A percentile compares a stretch with the other conserved stretches of the same genome.
phyloP scores from a whole-genome alignment of 2,888 invertebrate genomes.

The Phengaris arion region DNA sequence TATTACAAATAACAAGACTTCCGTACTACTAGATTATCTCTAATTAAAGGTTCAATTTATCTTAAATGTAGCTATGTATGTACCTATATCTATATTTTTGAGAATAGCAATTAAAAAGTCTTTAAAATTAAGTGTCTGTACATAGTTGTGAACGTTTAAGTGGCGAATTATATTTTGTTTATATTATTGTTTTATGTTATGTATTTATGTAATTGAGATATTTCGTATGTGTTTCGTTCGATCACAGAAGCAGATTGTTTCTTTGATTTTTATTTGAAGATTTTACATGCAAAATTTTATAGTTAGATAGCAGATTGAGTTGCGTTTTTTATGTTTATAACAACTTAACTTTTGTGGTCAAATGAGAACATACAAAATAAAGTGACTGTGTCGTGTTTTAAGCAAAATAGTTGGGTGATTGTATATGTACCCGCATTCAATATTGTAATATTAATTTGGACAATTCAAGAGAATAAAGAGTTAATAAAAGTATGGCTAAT shows the following conservation, averaged over 20 bases:
- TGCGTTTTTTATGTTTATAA: slow-evolving; percentile 24
- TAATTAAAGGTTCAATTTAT: slow-evolving; percentile 64
- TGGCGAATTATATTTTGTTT: slow-evolving; percentile 73
- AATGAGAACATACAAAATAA: slow-evolving; percentile 55
- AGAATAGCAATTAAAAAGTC: slow-evolving; percentile 71
- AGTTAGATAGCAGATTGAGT: background rate
- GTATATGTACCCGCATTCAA: slow-evolving; percentile 78
- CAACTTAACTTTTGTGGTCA: slow-evolving; percentile 50
- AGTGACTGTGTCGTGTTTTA: slow-evolving; percentile 78
- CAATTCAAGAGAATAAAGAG: slow-evolving; percentile 80
- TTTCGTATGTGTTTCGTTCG: slow-evolving; percentile 54
- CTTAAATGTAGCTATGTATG: slow-evolving; percentile 73
- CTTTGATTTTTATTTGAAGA: slow-evolving; percentile 28
- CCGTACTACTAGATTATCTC: slow-evolving; percentile 60
- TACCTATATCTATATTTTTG: slow-evolving; percentile 76
- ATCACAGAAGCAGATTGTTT: slow-evolving; percentile 48
- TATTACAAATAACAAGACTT: slow-evolving; percentile 54
- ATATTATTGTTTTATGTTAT: slow-evolving; percentile 69
- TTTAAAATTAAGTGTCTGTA: slow-evolving; percentile 70
- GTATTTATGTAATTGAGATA: slow-evolving; percentile 70
- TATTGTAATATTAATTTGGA: slow-evolving; percentile 80
- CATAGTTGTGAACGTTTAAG: slow-evolving; percentile 76
- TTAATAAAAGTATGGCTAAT: slow-evolving; percentile 64
- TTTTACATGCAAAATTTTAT: background rate
- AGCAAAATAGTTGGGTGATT: slow-evolving; percentile 77